A percentile compares a stretch with the other conserved stretches of the same genome.
Evolutionary conservation across 1,140 invertebrate species (phyloP).

Genomic region (Anastrepha obliqua): DNA sequence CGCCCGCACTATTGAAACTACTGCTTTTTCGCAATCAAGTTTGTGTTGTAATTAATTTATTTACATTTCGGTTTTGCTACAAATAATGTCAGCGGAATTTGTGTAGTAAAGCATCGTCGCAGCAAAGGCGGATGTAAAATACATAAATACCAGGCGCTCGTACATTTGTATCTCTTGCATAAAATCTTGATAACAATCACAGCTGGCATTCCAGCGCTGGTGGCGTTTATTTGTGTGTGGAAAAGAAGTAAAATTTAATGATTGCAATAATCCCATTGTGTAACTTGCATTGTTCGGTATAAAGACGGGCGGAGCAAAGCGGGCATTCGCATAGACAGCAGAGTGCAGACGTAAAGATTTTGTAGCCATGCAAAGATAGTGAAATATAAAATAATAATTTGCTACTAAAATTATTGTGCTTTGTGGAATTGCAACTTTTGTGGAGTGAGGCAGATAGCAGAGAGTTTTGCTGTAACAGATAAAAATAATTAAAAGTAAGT

Average conservation of each 20-base stretch:
- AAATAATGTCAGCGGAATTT: neutral
- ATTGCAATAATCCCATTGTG: conserved; percentile 33
- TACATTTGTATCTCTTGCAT: conserved; percentile 3
- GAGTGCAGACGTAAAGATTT: conserved; percentile 7
- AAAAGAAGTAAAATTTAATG: conserved; percentile 41
- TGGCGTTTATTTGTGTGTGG: conserved; percentile 1
- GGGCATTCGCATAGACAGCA: neutral
- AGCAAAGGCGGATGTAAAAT: neutral
- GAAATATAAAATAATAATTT: no score
- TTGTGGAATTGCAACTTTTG: neutral
- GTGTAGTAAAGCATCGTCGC: neutral
- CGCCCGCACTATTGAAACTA: conserved; percentile 18
- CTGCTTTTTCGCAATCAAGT: conserved; percentile 7
- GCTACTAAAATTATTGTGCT: neutral
- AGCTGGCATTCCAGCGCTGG: neutral
- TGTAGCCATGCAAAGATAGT: neutral
- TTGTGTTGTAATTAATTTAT: conserved; percentile 48
- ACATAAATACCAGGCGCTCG: neutral
- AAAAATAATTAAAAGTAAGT: conserved; percentile 22
- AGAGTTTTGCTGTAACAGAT: neutral
- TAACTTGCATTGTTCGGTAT: neutral
- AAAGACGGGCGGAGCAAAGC: neutral
- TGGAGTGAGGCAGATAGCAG: neutral
- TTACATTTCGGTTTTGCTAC: conserved; percentile 24
- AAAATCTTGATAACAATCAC: conserved; percentile 48